Evolutionary conservation across 2,113 vertebrate species (phyloP), one percentile per base, ranked within the genome.

Genomic region (Engystomops pustulosus): DNA sequence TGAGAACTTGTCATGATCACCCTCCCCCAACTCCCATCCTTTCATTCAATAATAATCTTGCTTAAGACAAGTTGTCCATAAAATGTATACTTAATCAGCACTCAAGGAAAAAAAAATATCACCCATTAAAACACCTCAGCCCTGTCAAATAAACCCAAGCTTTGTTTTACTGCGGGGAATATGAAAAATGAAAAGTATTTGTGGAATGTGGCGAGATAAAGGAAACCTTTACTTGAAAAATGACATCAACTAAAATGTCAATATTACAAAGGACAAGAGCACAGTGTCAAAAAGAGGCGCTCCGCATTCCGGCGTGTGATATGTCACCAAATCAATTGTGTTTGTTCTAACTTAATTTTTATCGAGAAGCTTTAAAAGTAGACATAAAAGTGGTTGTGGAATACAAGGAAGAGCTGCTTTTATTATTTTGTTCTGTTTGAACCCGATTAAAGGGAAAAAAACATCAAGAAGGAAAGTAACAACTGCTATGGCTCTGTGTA

Each of bases 181-280:
- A 51, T 77, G 51, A 51, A 47, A 76, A 51, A 53, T 36, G 32
- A 77, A 77, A 34, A 65, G 60, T 32, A 67, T 80, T 67, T 67
- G 4, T 49, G 58, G 60, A 80, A 67, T 47, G 60, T 45, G 47
- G 78, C 27, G 30, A 47, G 20, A 80, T 32, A 80, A 49, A 80
- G 60, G 41, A 68, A 65, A 79, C 53, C 34, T 62, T 79, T 45
- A 25, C 58, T 80, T 80, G 58, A 77, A 45, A 79, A 65, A 80
- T 47, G 23, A 80, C 78, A 68, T 80, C 41, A 80, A 65, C 41
- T 20, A 80, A 80, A 80, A 80, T 68, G 60, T 80, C 78, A 80
- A 80, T 65, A 47, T 68, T 32, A 80, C 62, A 80, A 80, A 79
- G 45, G 49, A 77, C 30, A 77, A 77, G 51, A n/a, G 51, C 30